phyloP scores from a whole-genome alignment of 2,888 invertebrate genomes.

The Drosophila incognita region DNA sequence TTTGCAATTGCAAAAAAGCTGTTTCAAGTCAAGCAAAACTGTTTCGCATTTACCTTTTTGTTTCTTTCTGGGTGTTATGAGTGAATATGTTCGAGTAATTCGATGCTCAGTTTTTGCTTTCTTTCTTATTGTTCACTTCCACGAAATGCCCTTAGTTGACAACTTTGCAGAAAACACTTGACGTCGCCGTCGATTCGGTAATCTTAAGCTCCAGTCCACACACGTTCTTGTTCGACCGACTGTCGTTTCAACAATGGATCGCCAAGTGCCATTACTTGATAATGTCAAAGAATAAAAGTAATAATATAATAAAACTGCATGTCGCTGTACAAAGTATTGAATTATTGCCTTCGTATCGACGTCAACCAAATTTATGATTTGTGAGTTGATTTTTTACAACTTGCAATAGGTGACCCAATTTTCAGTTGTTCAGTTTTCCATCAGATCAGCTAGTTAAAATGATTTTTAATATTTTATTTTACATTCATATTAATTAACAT shows the following conservation, averaged over 20 bases:
- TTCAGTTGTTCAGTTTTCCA: background rate
- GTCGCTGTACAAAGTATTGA: slow-evolving; percentile 4
- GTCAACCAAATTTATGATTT: slow-evolving; percentile 22
- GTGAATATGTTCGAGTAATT: slow-evolving; percentile 26
- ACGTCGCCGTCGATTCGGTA: slow-evolving; percentile 38
- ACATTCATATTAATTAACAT: background rate
- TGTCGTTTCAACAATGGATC: slow-evolving; percentile 38
- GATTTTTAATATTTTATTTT: no score
- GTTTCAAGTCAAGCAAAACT: slow-evolving; percentile 42
- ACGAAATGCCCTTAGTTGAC: slow-evolving; percentile 61
- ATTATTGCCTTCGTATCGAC: slow-evolving; percentile 12
- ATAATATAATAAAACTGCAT: background rate
- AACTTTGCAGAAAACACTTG: slow-evolving; percentile 52
- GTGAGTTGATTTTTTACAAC: slow-evolving; percentile 1
- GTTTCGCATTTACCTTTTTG: slow-evolving; percentile 40
- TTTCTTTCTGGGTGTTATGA: background rate
- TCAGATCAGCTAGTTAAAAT: background rate
- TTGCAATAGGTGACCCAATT: background rate
- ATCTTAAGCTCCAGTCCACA: slow-evolving; percentile 45
- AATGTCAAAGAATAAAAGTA: slow-evolving; percentile 7
- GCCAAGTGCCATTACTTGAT: slow-evolving; percentile 10
- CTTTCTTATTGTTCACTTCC: slow-evolving; percentile 32
- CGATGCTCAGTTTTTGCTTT: slow-evolving; percentile 11
- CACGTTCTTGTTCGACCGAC: slow-evolving; percentile 39
- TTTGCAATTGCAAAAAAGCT: slow-evolving; percentile 43